Conservation (phyloP, 1,140 invertebrate genomes). For the Calephelis nemesis region DNA sequence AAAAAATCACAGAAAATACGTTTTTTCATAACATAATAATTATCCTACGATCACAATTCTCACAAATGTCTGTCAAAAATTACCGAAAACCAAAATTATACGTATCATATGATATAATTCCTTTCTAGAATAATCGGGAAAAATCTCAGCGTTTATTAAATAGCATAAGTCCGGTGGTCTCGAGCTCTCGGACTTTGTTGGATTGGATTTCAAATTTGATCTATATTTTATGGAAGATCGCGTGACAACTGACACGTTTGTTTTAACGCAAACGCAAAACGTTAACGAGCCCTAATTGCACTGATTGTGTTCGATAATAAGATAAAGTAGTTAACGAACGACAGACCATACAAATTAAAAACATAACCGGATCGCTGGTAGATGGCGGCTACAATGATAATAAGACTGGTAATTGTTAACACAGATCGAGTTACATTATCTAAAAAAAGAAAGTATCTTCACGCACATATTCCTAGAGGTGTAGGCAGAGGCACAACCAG, state of each 20-base stretch:
- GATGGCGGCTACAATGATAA: background rate
- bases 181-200: slow-evolving; percentile 1
- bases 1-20: no score
- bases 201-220: slow-evolving; percentile 14
- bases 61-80: no score
- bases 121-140: no score
- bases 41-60: no score
- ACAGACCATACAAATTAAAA: slow-evolving; percentile 16
- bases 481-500: no score
- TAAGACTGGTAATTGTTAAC: background rate
- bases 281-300: slow-evolving; percentile 17
- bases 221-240: slow-evolving; percentile 1
- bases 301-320: slow-evolving; percentile 5
- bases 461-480: no score
- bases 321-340: background rate
- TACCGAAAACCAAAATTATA: no score
- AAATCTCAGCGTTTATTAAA: no score
- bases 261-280: background rate
- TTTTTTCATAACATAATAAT: no score
- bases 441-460: no score
- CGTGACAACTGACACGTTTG: slow-evolving; percentile 11
- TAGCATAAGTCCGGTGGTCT: no score
- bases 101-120: no score
- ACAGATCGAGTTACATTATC: background rate
- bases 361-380: background rate